A percentile compares a stretch with the other conserved stretches of the same genome.
phyloP scores from a whole-genome alignment of 2,113 vertebrate species.

The Corydoras maculifer region DNA sequence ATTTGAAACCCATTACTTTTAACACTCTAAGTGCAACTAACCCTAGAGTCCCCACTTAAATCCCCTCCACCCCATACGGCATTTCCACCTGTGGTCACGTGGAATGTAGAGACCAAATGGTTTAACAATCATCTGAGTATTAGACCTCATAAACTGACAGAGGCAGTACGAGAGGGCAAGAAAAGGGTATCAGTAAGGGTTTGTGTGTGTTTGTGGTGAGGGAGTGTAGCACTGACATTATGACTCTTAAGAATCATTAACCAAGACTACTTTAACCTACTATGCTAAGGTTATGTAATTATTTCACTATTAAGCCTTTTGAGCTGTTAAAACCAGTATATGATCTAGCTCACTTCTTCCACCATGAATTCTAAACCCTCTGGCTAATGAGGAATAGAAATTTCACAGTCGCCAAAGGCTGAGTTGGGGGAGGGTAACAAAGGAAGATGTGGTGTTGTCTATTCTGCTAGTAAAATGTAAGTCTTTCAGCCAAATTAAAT shows the following conservation, averaged over 20 bases:
- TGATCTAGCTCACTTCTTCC: slow-evolving; percentile 22
- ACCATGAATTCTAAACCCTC: slow-evolving; percentile 47
- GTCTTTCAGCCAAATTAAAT: slow-evolving; percentile 55
- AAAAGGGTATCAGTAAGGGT: too few relatives aligned
- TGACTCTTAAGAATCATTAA: slow-evolving; percentile 26
- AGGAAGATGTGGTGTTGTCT: slow-evolving; percentile 10
- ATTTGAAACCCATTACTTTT: too few relatives aligned
- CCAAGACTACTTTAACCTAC: slow-evolving; percentile 35
- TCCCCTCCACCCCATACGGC: too few relatives aligned
- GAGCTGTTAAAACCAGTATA: slow-evolving; percentile 38
- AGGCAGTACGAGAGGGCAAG: too few relatives aligned
- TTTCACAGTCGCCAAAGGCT: neutral
- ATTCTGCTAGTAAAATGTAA: slow-evolving; percentile 39
- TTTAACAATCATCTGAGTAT: too few relatives aligned
- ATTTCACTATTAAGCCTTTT: slow-evolving; percentile 39
- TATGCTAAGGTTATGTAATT: slow-evolving; percentile 36
- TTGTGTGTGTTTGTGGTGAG: too few relatives aligned
- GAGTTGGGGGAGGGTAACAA: slow-evolving; percentile 33
- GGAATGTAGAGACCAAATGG: too few relatives aligned
- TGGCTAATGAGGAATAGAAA: slow-evolving; percentile 45
- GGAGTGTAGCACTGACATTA: too few relatives aligned
- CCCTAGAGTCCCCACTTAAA: too few relatives aligned
- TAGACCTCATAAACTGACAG: too few relatives aligned
- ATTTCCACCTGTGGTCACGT: too few relatives aligned
- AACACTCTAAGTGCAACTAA: too few relatives aligned